Evolutionary conservation across 2,888 invertebrate species (phyloP).

Genomic region (Meiosimyza platycephala): DNA sequence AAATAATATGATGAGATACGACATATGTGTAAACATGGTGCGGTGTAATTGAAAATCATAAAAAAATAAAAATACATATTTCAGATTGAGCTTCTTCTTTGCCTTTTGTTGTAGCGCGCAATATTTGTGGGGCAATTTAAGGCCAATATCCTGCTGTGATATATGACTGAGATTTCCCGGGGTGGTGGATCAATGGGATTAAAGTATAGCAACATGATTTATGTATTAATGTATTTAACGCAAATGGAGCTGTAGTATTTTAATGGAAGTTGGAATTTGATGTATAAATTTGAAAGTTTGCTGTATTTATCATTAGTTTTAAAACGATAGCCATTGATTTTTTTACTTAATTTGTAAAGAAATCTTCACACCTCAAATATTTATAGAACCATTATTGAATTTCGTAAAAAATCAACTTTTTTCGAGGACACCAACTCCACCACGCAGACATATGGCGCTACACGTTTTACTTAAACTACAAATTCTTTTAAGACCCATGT

Average conservation of each 20-base stretch:
- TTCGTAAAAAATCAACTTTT: not conserved
- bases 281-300: not conserved
- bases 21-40: constrained; percentile 67
- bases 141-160: constrained; percentile 65
- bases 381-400: not conserved
- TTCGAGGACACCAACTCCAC: too few relatives aligned
- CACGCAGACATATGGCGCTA: not conserved
- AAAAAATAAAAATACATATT: constrained; percentile 50
- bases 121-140: constrained; percentile 63
- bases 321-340: too few relatives aligned
- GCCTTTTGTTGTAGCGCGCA: constrained; percentile 33
- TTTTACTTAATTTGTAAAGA: too few relatives aligned
- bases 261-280: constrained; percentile 17
- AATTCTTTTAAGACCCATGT: constrained; percentile 1
- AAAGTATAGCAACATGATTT: constrained; percentile 18
- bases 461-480: not conserved
- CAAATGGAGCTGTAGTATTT: not conserved
- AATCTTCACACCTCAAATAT: not conserved
- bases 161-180: constrained; percentile 50
- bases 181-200: constrained; percentile 39
- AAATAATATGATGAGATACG: constrained; percentile 68
- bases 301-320: too few relatives aligned
- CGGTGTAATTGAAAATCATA: constrained; percentile 66
- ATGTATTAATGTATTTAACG: constrained; percentile 47
- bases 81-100: constrained; percentile 23